Evolutionary conservation across 2,888 invertebrate genomes (phyloP), one percentile per base, ranked within the genome.

Genomic region (Callosobruchus maculatus): DNA sequence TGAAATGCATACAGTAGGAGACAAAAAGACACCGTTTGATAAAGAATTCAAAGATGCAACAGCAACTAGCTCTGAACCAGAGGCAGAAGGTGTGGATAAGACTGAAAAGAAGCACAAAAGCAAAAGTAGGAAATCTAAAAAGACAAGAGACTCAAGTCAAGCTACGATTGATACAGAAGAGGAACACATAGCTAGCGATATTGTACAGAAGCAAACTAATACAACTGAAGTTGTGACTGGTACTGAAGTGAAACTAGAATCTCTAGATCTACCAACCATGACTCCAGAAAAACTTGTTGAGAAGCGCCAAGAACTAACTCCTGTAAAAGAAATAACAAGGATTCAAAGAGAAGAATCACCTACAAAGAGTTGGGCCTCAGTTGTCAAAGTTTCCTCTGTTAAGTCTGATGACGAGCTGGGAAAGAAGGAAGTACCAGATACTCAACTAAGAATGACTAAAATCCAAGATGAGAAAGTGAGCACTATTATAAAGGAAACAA

Each of bases 341-440:
- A 72, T 31, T 0, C 21, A 13, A 66, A 67, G 30, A 71, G 71
- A 68, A 68, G 69, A 71, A 71, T 67, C 72, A 0, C 72, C 74
- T 13, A 26, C 66, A 22, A 77, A 74, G 70, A 77, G 75, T 72
- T 79, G 79, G 79, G 80, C 80, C 9, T 80, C 80, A 9, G 71
- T 80, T 66, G 78, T 78, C 20, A 77, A 75, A 69, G 49, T 49
- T 1, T 49, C 49, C 1, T 70, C 76, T 26, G 71, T 72, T 20
- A 67, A 70, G 69, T 69, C 68, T 1, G 68, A 74, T n/a, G 20
- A 67, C 3, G 26, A 68, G 71, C 18, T 21, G n/a, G 49, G 1
- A 20, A 26, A 72, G 72, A 67, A 69, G 18, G 31, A 73, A 22
- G 31, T 69, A 70, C 21, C 71, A 49, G 1, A 5, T 49, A 13